Conservation (phyloP, 2,888 invertebrate species). For the Agelastica alni region DNA sequence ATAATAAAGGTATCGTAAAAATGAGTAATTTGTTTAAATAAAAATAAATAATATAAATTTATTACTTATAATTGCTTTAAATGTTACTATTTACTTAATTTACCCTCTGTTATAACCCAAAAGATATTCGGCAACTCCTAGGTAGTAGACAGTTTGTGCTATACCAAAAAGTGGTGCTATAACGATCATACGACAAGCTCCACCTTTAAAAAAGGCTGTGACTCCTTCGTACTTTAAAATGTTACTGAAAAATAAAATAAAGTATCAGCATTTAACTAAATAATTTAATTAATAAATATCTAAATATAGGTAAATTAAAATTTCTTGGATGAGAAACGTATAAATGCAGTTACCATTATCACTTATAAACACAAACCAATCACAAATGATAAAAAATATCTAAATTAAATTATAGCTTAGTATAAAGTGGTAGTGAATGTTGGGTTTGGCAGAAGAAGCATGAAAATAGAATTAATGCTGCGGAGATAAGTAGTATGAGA, state of each 20-base stretch:
- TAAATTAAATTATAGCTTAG: no score
- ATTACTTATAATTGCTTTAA: slow-evolving; percentile 32
- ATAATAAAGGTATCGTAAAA: not conserved
- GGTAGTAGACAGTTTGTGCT: slow-evolving; percentile 95
- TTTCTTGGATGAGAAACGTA: no score
- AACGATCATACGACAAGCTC: slow-evolving; percentile 95
- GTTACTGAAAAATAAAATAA: slow-evolving; percentile 63
- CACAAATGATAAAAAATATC: no score
- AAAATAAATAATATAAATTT: slow-evolving; percentile 20
- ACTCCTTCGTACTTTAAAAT: slow-evolving; percentile 88
- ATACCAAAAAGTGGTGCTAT: slow-evolving; percentile 99
- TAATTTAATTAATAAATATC: no score
- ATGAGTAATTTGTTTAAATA: slow-evolving; percentile 3
- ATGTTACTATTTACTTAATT: slow-evolving; percentile 9
- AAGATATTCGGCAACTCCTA: slow-evolving; percentile 89
- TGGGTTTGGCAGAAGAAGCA: no score
- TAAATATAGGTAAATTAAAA: no score
- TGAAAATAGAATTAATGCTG: no score
- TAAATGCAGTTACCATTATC: no score
- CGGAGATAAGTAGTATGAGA: no score
- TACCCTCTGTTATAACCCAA: slow-evolving; percentile 56
- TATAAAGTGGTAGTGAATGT: no score
- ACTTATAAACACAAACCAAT: no score
- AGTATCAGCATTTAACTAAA: not conserved
- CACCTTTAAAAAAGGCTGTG: slow-evolving; percentile 96